Percentiles rank a stretch among this genome's conserved stretches.
These are phyloP conservation scores for Polyommatus icarus DNA, from an alignment of 2,888 invertebrate genomes.

Conservation along the genomic window DNA sequence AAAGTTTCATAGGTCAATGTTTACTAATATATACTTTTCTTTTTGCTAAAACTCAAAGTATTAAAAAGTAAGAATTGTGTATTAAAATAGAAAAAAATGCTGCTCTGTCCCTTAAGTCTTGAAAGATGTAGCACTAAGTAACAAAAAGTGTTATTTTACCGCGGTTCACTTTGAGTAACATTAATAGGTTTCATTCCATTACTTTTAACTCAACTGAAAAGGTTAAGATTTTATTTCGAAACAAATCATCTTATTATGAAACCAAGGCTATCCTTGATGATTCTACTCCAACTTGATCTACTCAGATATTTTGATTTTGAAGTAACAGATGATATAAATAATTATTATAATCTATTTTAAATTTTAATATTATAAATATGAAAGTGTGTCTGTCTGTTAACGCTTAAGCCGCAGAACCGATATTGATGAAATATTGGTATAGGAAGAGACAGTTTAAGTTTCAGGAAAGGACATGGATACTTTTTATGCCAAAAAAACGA, in stretches of 20 bases:
- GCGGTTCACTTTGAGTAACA: conserved; percentile 75
- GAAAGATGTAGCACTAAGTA: conserved; percentile 67
- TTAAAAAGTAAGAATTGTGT: not conserved
- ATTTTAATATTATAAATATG: too few relatives aligned
- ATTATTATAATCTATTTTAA: too few relatives aligned
- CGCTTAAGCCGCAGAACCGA: too few relatives aligned
- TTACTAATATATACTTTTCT: too few relatives aligned
- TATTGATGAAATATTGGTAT: too few relatives aligned
- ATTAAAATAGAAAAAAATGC: not conserved
- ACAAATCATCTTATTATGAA: not conserved
- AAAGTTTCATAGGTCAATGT: too few relatives aligned
- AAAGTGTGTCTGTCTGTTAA: too few relatives aligned
- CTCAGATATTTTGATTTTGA: not conserved
- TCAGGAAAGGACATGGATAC: too few relatives aligned
- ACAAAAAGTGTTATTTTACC: conserved; percentile 74
- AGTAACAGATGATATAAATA: too few relatives aligned
- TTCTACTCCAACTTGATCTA: not conserved
- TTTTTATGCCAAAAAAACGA: too few relatives aligned
- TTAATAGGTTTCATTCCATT: conserved; percentile 64
- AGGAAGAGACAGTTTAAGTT: too few relatives aligned
- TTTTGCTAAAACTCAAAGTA: too few relatives aligned
- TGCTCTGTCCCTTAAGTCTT: not conserved
- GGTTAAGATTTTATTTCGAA: not conserved
- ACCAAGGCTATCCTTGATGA: not conserved
- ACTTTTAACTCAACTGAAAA: not conserved